Percentiles rank a stretch among this genome's conserved stretches.
These are phyloP conservation scores for Caenorhabditis drosophilae DNA, from an alignment of 2,888 invertebrate genomes.

Conservation along the genomic window DNA sequence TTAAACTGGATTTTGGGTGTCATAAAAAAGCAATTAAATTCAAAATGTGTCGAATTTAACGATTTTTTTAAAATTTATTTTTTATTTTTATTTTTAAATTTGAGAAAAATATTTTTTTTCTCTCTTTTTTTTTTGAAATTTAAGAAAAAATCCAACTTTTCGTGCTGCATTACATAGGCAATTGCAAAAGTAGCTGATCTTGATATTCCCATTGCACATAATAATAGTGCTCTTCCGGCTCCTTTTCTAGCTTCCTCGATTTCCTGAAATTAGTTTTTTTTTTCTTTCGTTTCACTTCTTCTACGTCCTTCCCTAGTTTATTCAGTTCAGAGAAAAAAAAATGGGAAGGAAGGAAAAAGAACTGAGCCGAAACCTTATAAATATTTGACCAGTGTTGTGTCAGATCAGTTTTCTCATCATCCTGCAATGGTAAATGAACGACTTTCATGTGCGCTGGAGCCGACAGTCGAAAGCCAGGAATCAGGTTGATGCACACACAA, in stretches of 20 bases:
- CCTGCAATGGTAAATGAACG: constrained; percentile 54
- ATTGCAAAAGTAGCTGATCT: constrained; percentile 60
- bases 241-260: constrained; percentile 54
- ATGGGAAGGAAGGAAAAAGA: too few species aligned
- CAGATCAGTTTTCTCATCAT: constrained; percentile 53
- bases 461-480: constrained; percentile 54
- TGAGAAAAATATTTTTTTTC: not conserved
- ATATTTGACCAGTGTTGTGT: constrained; percentile 52
- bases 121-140: not conserved
- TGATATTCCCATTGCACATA: constrained; percentile 61
- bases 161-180: constrained; percentile 56
- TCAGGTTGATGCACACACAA: constrained; percentile 54
- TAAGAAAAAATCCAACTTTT: constrained; percentile 32
- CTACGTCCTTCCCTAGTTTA: too few species aligned
- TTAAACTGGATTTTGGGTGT: not conserved
- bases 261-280: too few species aligned
- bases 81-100: not conserved
- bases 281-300: too few species aligned
- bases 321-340: too few species aligned
- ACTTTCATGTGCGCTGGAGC: constrained; percentile 50
- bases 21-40: not conserved
- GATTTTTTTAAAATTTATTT: not conserved
- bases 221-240: constrained; percentile 51
- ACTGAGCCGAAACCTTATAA: too few species aligned
- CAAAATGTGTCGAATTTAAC: not conserved